Conservation (phyloP, 2,113 vertebrate species). For the Salvelinus namaycush region DNA sequence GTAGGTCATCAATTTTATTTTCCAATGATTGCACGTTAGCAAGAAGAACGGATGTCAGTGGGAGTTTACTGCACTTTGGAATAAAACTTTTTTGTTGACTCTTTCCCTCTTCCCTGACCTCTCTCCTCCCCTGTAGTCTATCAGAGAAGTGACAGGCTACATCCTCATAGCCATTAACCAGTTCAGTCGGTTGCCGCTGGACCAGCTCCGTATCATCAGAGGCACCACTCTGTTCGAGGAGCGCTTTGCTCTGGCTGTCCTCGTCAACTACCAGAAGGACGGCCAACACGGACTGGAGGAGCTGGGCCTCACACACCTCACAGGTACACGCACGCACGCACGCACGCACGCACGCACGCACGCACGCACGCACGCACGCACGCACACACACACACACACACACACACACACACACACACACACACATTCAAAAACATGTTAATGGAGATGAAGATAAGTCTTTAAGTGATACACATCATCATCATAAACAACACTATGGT, state of each 20-base stretch:
- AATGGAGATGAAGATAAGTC: background rate
- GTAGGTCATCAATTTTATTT: too few species aligned
- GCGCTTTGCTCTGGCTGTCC: constrained; percentile 82
- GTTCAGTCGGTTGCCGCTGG: constrained; percentile 82
- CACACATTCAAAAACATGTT: background rate
- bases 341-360: background rate
- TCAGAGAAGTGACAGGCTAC: constrained; percentile 93
- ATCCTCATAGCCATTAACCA: constrained; percentile 88
- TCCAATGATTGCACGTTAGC: too few species aligned
- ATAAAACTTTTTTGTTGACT: background rate
- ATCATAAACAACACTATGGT: too few species aligned
- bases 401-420: background rate
- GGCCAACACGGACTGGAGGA: constrained; percentile 79
- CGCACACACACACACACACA: background rate
- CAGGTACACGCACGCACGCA: constrained; percentile 71
- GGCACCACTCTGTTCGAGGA: constrained; percentile 84
- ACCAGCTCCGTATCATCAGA: constrained; percentile 86
- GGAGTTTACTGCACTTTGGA: background rate
- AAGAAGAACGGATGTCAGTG: too few species aligned
- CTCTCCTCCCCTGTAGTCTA: constrained; percentile 74
- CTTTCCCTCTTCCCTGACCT: background rate
- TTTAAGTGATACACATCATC: too few species aligned
- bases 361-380: background rate
- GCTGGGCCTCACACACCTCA: constrained; percentile 85
- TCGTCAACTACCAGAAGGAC: constrained; percentile 89